Evolutionary conservation across 2,113 vertebrate genomes (phyloP), one percentile per base, ranked within the genome.

Genomic region (Corythaeola cristata): DNA sequence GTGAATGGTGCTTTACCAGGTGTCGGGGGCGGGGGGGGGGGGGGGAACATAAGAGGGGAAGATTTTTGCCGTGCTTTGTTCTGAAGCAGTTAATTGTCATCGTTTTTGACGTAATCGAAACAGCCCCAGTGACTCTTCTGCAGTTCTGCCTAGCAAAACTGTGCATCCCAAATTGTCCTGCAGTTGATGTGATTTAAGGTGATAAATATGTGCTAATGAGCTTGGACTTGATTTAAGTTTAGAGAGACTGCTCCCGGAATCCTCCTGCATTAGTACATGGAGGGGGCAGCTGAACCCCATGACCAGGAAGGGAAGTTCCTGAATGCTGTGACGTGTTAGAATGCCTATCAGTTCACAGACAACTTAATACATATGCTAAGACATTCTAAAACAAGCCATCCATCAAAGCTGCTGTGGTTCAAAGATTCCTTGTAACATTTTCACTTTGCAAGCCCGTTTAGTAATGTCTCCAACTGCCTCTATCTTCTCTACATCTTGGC

Each of bases 161-260:
- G 15, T 64, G 53, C 37, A 23, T 73, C 56, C 26, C 84, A 69
- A 73, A 50, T 27, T 30, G 26, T 92, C 78, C 82, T 84, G 75
- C n/a, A 71, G n/a, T 37, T 92, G 64, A 47, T 73, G 83, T 62
- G 81, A 53, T 78, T 39, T 52, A 60, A 95, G 89, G 91, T 96
- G 90, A 97, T 91, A 94, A 98, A 95, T 62, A 53, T 33, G 60
- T 76, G 85, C 88, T 96, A 86, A 96, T 93, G 84, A 95, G 79
- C 71, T 81, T 77, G 58, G 81, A 64, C 45, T 76, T 1, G 0
- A 59, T 90, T 88, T 81, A 45, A 83, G 28, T 69, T 89, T 68
- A 49, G 71, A 77, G 89, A 88, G 55, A 12, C 44, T 95, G 64
- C 52, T 93, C 39, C 16, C 52, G 86, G 81, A 95, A 90, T 55